These are phyloP conservation scores for Brenthis ino DNA, from an alignment of 2,888 invertebrate genomes.

Conservation along the genomic window DNA sequence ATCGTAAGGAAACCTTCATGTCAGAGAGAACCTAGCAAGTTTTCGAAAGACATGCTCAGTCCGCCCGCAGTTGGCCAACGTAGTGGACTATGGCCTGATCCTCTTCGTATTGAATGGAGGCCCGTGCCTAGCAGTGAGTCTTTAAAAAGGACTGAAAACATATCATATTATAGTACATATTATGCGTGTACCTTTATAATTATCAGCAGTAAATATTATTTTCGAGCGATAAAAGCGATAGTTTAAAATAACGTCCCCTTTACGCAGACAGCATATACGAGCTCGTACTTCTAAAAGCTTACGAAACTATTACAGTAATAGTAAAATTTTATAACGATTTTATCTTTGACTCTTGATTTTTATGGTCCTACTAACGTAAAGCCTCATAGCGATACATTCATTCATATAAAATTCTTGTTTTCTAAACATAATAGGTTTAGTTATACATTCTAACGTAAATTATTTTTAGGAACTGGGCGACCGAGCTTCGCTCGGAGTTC, in stretches of 20 bases:
- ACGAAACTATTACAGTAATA: conserved; percentile 8
- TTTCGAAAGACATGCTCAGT: too few species aligned
- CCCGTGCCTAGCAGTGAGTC: too few species aligned
- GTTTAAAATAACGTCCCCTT: neutral
- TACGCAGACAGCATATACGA: neutral
- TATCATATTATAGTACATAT: neutral
- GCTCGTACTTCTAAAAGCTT: conserved; percentile 1
- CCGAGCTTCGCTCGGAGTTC: too few species aligned
- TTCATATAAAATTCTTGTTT: neutral
- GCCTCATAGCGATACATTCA: conserved; percentile 1
- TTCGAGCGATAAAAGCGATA: neutral
- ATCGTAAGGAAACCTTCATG: too few species aligned
- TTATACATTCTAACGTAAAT: too few species aligned
- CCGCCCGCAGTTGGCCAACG: too few species aligned
- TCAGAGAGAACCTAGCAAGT: too few species aligned
- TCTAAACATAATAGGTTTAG: neutral
- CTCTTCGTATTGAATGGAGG: too few species aligned
- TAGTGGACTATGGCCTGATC: too few species aligned
- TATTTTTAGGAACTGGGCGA: too few species aligned
- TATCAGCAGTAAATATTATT: neutral
- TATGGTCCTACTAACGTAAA: conserved; percentile 5
- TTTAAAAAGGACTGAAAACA: too few species aligned
- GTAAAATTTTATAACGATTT: conserved; percentile 14
- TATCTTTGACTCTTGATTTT: conserved; percentile 4
- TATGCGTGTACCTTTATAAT: neutral